phyloP scores from a whole-genome alignment of 2,113 vertebrate species.

The Colinus virginianus region DNA sequence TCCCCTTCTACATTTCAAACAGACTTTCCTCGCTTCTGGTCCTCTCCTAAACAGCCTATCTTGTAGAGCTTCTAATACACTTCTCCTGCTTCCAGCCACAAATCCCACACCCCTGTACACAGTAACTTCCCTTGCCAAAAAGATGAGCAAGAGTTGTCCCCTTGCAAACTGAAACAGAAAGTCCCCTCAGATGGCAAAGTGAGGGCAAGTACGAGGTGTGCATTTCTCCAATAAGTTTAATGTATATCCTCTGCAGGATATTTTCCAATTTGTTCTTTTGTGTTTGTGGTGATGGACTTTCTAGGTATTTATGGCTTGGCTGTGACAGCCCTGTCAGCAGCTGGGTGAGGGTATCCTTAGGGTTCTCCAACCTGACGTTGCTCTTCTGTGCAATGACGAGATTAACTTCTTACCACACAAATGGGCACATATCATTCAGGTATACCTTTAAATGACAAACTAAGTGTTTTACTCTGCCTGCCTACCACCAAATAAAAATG shows the following conservation, averaged over 20 bases:
- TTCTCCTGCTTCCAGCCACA: neutral
- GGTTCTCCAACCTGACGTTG: fast-evolving
- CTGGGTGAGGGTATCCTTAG: neutral
- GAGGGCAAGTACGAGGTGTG: neutral
- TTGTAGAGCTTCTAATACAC: neutral
- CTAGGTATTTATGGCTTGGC: neutral
- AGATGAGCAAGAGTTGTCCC: neutral
- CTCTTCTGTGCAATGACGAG: fast-evolving
- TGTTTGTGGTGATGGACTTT: neutral
- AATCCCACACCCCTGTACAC: neutral
- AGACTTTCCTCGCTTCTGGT: neutral
- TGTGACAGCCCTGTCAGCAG: neutral
- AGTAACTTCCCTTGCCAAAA: neutral
- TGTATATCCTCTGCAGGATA: neutral
- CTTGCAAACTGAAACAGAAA: neutral
- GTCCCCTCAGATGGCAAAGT: neutral
- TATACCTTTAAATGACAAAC: neutral
- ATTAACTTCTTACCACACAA: fast-evolving
- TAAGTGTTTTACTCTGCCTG: neutral
- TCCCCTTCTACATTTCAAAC: neutral
- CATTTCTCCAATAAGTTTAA: neutral
- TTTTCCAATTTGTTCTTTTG: neutral
- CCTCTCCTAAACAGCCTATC: neutral
- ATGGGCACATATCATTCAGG: neutral
- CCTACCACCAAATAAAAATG: neutral